Conservation (phyloP, 1,140 invertebrate species). For the Drosophila takahashii region DNA sequence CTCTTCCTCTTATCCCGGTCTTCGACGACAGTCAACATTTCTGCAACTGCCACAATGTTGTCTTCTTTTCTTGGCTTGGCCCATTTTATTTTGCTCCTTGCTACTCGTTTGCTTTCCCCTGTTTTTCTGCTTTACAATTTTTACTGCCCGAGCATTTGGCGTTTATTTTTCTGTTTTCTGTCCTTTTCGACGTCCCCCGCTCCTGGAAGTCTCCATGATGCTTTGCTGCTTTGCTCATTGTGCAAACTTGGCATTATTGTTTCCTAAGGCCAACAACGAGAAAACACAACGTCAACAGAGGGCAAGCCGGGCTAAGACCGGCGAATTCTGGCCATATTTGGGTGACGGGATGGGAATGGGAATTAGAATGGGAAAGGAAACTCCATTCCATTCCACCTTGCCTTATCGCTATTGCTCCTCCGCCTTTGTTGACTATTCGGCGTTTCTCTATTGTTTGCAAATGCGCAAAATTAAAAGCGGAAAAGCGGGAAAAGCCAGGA, state of each 20-base stretch:
- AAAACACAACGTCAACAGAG: conserved; percentile 79
- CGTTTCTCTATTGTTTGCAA: conserved; percentile 75
- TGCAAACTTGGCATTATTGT: conserved; percentile 83
- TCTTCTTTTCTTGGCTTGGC: conserved; percentile 66
- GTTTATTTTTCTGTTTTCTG: conserved; percentile 48
- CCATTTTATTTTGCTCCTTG: conserved; percentile 59
- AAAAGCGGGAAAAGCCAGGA: neutral
- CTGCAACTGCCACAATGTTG: conserved; percentile 82
- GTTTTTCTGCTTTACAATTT: conserved; percentile 72
- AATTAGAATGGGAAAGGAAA: conserved; percentile 9
- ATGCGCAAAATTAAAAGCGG: conserved; percentile 78
- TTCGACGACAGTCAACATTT: conserved; percentile 73
- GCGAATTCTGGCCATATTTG: conserved; percentile 28
- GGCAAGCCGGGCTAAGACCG: conserved; percentile 52
- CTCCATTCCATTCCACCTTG: conserved; percentile 41
- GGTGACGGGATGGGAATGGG: conserved; percentile 1
- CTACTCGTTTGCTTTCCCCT: conserved; percentile 30
- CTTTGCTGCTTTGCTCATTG: conserved; percentile 68
- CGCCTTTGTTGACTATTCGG: conserved; percentile 72
- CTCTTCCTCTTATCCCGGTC: neutral
- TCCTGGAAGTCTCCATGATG: neutral
- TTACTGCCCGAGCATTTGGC: conserved; percentile 78
- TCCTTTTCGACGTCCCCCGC: conserved; percentile 1
- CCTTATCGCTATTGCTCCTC: conserved; percentile 53
- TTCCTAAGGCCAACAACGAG: conserved; percentile 79